Evolutionary conservation across 35 echinoderm and acorn worm species (phyloP).

Genomic region (Lytechinus pictus): DNA sequence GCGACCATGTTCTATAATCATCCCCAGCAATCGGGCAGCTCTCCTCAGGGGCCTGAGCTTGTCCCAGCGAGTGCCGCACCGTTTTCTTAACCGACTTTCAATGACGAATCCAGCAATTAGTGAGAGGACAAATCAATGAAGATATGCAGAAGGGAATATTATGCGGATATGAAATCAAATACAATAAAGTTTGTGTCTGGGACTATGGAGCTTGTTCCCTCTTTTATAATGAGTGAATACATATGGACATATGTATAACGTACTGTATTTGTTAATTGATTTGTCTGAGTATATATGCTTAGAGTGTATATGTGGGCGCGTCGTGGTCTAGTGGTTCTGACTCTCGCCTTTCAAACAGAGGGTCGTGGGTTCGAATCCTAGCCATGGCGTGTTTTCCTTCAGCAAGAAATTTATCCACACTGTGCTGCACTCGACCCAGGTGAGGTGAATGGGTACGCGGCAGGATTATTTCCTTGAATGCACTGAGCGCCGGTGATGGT

Average conservation of each 20-base stretch:
- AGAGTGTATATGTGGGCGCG: too few relatives aligned
- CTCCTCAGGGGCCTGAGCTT: background rate
- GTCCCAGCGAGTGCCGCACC: background rate
- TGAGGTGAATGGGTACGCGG: too few relatives aligned
- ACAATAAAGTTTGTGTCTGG: background rate
- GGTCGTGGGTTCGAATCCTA: too few relatives aligned
- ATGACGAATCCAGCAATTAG: background rate
- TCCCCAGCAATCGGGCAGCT: background rate
- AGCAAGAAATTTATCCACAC: too few relatives aligned
- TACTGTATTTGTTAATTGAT: background rate
- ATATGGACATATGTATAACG: background rate
- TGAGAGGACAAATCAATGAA: slow-evolving; percentile 1
- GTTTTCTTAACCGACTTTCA: slow-evolving; percentile 18
- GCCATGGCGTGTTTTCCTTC: too few relatives aligned
- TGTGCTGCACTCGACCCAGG: too few relatives aligned
- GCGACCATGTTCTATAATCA: slow-evolving; percentile 3
- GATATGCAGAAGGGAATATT: slow-evolving; percentile 12
- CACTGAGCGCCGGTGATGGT: too few relatives aligned
- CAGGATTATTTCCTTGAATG: too few relatives aligned
- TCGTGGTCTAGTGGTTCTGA: too few relatives aligned
- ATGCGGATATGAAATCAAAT: background rate
- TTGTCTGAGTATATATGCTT: background rate
- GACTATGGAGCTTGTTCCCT: background rate
- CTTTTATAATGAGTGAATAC: background rate
- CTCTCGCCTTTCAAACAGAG: too few relatives aligned